These are phyloP conservation scores for Leptoclinus maculatus DNA, from an alignment of 2,797 vertebrate genomes.

Conservation along the genomic window DNA sequence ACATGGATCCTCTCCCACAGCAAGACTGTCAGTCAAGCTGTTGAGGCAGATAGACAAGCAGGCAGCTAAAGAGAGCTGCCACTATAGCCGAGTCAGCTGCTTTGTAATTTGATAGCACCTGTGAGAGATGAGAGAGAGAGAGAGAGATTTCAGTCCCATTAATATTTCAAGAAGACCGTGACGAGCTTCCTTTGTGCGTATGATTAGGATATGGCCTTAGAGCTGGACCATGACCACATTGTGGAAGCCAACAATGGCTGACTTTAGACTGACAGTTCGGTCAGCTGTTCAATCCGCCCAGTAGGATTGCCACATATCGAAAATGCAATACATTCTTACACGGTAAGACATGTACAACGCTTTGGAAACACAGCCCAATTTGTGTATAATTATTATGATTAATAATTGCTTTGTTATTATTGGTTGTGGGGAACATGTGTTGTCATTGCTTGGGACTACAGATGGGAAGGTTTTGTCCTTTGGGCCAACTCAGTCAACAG, in stretches of 20 bases:
- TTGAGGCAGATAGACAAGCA: constrained; percentile 41
- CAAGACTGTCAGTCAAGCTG: constrained; percentile 44
- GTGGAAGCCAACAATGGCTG: constrained; percentile 41
- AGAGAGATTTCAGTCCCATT: constrained; percentile 64
- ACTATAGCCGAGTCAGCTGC: constrained; percentile 59
- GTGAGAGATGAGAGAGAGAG: constrained; percentile 37
- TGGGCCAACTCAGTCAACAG: background rate
- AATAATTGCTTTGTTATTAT: background rate
- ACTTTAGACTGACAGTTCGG: constrained; percentile 31
- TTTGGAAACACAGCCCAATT: background rate
- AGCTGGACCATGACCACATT: constrained; percentile 38
- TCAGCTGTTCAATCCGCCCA: constrained; percentile 18
- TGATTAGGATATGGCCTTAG: constrained; percentile 45
- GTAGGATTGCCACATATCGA: background rate
- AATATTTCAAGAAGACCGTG: constrained; percentile 79
- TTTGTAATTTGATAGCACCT: constrained; percentile 76
- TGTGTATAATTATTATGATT: background rate
- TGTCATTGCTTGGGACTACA: background rate
- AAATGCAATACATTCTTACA: background rate
- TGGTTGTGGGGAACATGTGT: background rate
- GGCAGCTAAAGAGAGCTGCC: constrained; percentile 26
- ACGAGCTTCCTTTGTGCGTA: constrained; percentile 73
- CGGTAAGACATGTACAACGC: background rate
- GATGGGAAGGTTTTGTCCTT: constrained; percentile 5
- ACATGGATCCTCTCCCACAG: constrained; percentile 17